Base-by-base conservation (phyloP, 1,140 invertebrate species). In the Hylyphantes graminicola region DNA sequence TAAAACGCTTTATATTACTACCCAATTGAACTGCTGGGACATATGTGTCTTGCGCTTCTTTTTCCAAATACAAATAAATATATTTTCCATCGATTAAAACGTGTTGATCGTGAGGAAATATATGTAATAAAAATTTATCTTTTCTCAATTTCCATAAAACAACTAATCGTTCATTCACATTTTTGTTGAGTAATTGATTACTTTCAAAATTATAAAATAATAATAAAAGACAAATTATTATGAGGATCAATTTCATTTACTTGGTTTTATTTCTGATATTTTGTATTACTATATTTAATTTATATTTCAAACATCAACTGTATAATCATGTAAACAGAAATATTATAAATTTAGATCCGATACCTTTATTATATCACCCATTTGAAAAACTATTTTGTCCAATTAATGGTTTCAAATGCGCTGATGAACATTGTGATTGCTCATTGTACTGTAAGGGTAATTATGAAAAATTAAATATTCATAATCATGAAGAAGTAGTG, bases 151-250 rank as follows among this genome's bases (percentile, higher is more conserved):
- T 61, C 72, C 72, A 57, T 17, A 19, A 75, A n/a, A 75, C 11
- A 15, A 75, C 55, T 10, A 75, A 19, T 5, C 48, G 57, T 59
- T 75, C 55, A 59, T 75, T 75, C 2, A 48, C 48, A 13, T 48
- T 57, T 59, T 51, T 13, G 48, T 7, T 61, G 15, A 59, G 61
- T 59, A 54, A 75, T 59, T 57, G n/a, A 4, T 19, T 21, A 15
- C 17, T 75, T 35, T 75, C 55, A 61, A 75, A 75, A 21, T 75
- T 57, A 61, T 59, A 75, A 13, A 75, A 75, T 17, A 75, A 75
- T 75, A 75, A 75, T 75, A 75, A 75, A 75, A 75, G 72, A 75
- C 72, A 75, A 35, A 61, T 57, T 48, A 75, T 48, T 10, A 75
- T 75, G 55, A 75, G 10, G 61, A 75, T 75, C 12, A 75, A 75